phyloP scores from a whole-genome alignment of 2,888 invertebrate species.

The Danaus chrysippus region DNA sequence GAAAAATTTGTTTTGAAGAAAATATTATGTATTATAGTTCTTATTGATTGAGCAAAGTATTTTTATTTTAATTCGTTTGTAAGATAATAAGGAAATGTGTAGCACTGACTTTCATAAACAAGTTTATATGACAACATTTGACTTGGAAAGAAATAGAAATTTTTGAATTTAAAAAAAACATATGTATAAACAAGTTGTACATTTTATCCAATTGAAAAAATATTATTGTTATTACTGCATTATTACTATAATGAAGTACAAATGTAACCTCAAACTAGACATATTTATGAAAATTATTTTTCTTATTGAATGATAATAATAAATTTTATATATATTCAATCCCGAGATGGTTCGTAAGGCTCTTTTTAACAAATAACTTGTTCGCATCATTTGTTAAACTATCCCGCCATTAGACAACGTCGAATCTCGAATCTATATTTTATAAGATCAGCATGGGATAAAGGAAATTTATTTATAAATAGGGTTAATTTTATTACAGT shows the following conservation, averaged over 20 bases:
- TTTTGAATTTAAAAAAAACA: too few relatives aligned
- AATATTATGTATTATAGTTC: too few relatives aligned
- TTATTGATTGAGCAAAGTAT: too few relatives aligned
- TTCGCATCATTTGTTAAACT: slow-evolving; percentile 41
- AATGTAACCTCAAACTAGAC: background rate
- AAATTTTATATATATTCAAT: background rate
- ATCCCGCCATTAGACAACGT: slow-evolving; percentile 31
- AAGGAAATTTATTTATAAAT: background rate
- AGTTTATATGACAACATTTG: too few relatives aligned
- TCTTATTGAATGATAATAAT: background rate
- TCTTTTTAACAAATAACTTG: slow-evolving; percentile 39
- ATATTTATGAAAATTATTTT: background rate
- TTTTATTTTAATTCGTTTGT: too few relatives aligned
- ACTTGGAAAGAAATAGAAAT: too few relatives aligned
- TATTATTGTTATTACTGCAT: too few relatives aligned
- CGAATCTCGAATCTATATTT: slow-evolving; percentile 9
- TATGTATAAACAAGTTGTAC: too few relatives aligned
- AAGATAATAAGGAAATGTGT: too few relatives aligned
- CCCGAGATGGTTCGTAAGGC: slow-evolving; percentile 14
- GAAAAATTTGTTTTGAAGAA: too few relatives aligned
- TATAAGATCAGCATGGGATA: background rate
- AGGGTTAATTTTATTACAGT: background rate
- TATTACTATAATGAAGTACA: background rate
- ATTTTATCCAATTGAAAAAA: too few relatives aligned
- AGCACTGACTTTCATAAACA: too few relatives aligned